phyloP scores from a whole-genome alignment of 2,888 invertebrate genomes.

The Eupithecia centaureata region DNA sequence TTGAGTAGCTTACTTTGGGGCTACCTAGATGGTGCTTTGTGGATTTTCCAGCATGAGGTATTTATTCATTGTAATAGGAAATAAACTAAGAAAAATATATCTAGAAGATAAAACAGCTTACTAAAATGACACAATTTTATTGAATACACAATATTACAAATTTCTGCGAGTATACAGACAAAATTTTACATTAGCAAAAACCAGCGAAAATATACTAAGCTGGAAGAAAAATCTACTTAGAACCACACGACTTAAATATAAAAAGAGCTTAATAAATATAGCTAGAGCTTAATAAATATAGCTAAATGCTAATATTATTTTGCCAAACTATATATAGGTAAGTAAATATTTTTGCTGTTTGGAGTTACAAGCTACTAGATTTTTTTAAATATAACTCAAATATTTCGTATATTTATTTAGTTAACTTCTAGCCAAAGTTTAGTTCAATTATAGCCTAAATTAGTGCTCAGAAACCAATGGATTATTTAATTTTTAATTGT shows the following conservation, averaged over 20 bases:
- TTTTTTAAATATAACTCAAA: not conserved
- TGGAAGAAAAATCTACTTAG: not conserved
- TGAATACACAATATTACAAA: not conserved
- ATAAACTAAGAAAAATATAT: too few species aligned
- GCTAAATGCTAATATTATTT: not conserved
- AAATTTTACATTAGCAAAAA: not conserved
- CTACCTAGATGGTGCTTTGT: too few species aligned
- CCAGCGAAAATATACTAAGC: not conserved
- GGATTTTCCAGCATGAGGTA: too few species aligned
- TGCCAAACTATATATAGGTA: too few species aligned
- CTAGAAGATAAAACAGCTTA: not conserved
- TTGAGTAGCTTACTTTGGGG: too few species aligned
- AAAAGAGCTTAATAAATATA: not conserved
- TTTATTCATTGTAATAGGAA: too few species aligned
- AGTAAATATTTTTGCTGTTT: not conserved
- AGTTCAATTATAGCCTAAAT: not conserved
- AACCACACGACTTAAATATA: not conserved
- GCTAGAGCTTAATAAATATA: not conserved
- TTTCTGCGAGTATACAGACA: not conserved
- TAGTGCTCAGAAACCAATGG: not conserved
- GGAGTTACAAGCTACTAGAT: not conserved
- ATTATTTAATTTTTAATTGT: too few species aligned
- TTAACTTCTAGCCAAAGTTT: not conserved
- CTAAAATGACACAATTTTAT: conserved; percentile 1
- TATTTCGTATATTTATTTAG: too few species aligned